phyloP scores from a whole-genome alignment of 2,888 invertebrate species.

The Nephrotoma guestfalica region DNA sequence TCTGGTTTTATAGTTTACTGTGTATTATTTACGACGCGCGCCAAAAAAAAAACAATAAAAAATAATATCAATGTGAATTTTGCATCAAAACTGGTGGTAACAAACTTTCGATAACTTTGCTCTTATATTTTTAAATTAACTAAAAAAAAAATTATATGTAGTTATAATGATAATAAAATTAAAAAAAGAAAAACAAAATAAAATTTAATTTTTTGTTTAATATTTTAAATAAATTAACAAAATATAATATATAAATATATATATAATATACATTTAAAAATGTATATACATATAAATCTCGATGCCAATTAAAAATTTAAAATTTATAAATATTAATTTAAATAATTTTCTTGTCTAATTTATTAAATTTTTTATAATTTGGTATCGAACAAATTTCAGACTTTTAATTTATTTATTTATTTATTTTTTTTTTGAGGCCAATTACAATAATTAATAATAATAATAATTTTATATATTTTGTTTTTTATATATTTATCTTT shows the following conservation, averaged over 20 bases:
- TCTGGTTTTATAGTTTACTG: not conserved
- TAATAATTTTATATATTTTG: conserved; percentile 4
- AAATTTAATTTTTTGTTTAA: not conserved
- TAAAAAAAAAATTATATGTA: not conserved
- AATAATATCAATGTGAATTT: not conserved
- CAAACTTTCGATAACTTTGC: not conserved
- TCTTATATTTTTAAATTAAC: not conserved
- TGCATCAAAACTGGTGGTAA: not conserved
- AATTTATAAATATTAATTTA: not conserved
- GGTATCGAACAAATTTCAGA: conserved; percentile 17
- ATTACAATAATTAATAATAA: conserved; percentile 10
- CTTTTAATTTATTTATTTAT: conserved; percentile 8
- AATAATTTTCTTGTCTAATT: not conserved
- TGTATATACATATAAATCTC: not conserved
- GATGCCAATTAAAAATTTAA: not conserved
- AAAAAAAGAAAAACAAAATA: not conserved
- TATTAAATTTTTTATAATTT: conserved; percentile 11
- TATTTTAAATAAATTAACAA: not conserved
- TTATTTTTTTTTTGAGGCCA: conserved; percentile 15
- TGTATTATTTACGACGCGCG: not conserved
- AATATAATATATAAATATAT: not conserved
- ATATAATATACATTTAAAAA: not conserved
- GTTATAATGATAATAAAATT: not conserved
- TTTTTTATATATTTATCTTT: conserved; percentile 2
- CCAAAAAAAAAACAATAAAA: not conserved